Percentiles rank a stretch among this genome's conserved stretches.
phyloP scores from a whole-genome alignment of 1,140 invertebrate genomes.

The Phortica variegata region DNA sequence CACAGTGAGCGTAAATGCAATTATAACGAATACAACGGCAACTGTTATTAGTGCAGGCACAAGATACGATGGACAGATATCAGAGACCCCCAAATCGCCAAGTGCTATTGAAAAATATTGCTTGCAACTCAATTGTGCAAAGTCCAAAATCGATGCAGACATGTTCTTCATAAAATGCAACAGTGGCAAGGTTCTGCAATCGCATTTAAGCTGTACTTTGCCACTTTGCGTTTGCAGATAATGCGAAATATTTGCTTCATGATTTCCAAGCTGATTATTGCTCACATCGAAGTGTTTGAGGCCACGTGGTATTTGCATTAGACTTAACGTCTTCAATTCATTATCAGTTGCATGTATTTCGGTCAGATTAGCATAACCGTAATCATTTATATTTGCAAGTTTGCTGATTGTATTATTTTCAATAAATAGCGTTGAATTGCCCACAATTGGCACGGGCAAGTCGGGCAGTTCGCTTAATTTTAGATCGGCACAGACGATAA shows the following conservation, averaged over 20 bases:
- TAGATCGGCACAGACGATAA: conserved; percentile 59
- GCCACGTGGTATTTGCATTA: conserved; percentile 38
- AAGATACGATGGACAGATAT: conserved; percentile 60
- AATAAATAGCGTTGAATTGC: conserved; percentile 58
- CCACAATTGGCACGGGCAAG: conserved; percentile 33
- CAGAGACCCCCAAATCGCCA: conserved; percentile 56
- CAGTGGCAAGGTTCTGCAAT: conserved; percentile 61
- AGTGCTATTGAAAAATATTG: conserved; percentile 15
- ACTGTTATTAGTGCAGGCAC: conserved; percentile 52
- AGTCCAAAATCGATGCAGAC: conserved; percentile 47
- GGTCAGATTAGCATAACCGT: conserved; percentile 57
- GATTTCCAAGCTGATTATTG: conserved; percentile 59
- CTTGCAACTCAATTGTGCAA: conserved; percentile 53
- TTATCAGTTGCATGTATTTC: conserved; percentile 60
- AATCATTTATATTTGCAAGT: conserved; percentile 44
- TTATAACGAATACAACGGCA: conserved; percentile 53
- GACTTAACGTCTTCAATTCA: conserved; percentile 55
- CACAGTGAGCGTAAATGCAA: conserved; percentile 57
- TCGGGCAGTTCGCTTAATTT: conserved; percentile 45
- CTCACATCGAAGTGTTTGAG: conserved; percentile 59
- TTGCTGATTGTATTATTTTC: conserved; percentile 57
- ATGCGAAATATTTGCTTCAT: conserved; percentile 52
- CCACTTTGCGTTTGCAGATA: conserved; percentile 48
- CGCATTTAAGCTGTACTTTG: conserved; percentile 68
- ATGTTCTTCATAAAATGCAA: conserved; percentile 61